A percentile compares a stretch with the other conserved stretches of the same genome.
Conservation (phyloP, 2,113 vertebrate genomes). For the Phrynocephalus versicolor region DNA sequence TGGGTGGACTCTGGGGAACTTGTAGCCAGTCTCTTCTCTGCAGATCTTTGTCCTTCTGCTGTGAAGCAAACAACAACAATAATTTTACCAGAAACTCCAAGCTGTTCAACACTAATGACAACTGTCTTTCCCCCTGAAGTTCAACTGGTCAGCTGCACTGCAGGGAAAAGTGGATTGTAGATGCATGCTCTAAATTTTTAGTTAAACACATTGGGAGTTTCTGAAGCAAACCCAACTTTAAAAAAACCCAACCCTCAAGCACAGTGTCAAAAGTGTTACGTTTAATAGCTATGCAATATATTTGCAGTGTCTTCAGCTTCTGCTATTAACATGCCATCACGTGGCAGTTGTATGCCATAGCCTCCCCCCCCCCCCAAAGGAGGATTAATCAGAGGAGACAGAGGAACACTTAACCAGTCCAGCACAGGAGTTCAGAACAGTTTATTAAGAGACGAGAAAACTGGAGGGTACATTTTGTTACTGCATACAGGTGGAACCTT, state of each 20-base stretch:
- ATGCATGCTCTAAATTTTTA: not conserved
- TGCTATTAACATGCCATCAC: not conserved
- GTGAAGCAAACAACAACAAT: too few relatives aligned
- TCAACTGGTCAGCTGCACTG: not conserved
- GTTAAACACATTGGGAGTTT: not conserved
- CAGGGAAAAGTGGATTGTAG: not conserved
- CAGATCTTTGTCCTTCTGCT: too few relatives aligned
- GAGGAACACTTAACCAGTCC: not conserved
- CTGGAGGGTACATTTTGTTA: not conserved
- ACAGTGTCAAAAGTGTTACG: not conserved
- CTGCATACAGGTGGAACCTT: not conserved
- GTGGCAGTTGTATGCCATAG: too few relatives aligned
- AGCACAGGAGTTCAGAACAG: not conserved
- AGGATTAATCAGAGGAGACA: not conserved
- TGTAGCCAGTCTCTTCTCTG: too few relatives aligned
- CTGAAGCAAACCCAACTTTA: not conserved
- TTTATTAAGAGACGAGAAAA: constrained; percentile 22
- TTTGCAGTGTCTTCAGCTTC: not conserved
- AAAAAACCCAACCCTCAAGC: not conserved
- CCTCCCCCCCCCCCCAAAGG: too few relatives aligned
- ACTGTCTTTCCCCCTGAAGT: not conserved
- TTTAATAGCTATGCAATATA: not conserved
- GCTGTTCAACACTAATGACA: not conserved
- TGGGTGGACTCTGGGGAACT: too few relatives aligned
- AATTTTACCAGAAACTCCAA: too few relatives aligned